Evolutionary conservation across 2,888 invertebrate genomes (phyloP).

Genomic region (Caenorhabditis sulstoni): DNA sequence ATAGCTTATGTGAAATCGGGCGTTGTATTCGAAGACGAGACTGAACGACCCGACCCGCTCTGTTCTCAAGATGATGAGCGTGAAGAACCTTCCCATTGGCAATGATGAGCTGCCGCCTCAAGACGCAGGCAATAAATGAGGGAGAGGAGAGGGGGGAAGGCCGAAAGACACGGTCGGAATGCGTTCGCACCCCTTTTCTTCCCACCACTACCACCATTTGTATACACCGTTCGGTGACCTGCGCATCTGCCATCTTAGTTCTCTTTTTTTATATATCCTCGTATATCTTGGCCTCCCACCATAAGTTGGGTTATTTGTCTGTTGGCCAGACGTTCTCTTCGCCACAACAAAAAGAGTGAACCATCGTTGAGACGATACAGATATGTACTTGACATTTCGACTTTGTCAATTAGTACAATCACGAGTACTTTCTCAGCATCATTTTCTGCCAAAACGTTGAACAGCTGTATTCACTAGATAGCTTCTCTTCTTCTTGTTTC

Average conservation of each 20-base stretch:
- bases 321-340: conserved; percentile 14
- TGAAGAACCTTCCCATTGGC: conserved; percentile 26
- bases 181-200: conserved; percentile 38
- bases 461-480: conserved; percentile 25
- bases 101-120: conserved; percentile 24
- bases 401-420: no score
- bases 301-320: conserved; percentile 16
- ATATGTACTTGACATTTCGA: no score
- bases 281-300: conserved; percentile 28
- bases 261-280: conserved; percentile 26
- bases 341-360: background rate
- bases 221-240: conserved; percentile 55
- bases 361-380: no score
- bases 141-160: background rate
- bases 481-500: conserved; percentile 19
- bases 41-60: background rate
- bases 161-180: conserved; percentile 47
- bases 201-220: conserved; percentile 35
- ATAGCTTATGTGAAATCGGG: conserved; percentile 16
- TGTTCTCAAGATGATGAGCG: conserved; percentile 17
- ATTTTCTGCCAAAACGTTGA: conserved; percentile 22
- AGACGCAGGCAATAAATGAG: background rate
- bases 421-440: background rate
- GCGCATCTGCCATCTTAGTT: conserved; percentile 51
- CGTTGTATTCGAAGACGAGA: background rate